These are phyloP conservation scores for Lumbricus terrestris DNA, from an alignment of 2,888 invertebrate genomes.

Conservation along the genomic window DNA sequence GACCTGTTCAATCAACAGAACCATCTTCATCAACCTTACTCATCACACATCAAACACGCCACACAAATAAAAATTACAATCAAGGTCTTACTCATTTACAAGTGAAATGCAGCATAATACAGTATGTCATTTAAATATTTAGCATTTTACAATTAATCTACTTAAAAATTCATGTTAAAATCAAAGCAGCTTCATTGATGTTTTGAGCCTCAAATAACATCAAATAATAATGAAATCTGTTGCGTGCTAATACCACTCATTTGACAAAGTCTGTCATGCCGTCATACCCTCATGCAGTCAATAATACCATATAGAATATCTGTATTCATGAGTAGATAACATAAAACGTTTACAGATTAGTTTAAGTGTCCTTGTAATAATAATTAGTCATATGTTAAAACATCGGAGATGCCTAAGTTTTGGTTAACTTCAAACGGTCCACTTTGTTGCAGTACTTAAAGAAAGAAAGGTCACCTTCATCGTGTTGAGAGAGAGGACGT, in stretches of 20 bases:
- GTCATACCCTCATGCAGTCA: too few relatives aligned
- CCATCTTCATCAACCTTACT: not conserved
- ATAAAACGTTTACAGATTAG: not conserved
- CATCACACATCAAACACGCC: too few relatives aligned
- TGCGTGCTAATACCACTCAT: too few relatives aligned
- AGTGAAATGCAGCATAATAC: too few relatives aligned
- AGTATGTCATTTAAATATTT: too few relatives aligned
- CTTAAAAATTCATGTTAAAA: not conserved
- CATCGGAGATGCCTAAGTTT: not conserved
- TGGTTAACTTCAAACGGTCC: not conserved
- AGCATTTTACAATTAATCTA: too few relatives aligned
- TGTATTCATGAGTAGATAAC: not conserved
- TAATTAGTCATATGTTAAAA: not conserved
- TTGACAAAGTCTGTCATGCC: too few relatives aligned
- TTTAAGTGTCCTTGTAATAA: not conserved
- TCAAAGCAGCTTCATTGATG: not conserved
- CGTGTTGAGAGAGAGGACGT: conserved; percentile 63
- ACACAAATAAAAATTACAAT: too few relatives aligned
- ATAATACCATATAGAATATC: too few relatives aligned
- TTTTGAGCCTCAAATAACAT: not conserved
- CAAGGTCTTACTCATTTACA: too few relatives aligned
- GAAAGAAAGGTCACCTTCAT: conserved; percentile 60
- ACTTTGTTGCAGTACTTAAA: not conserved
- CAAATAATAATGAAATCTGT: too few relatives aligned
- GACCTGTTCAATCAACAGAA: conserved; percentile 43